Evolutionary conservation across 2,113 vertebrate species (phyloP).

Genomic region (Zapus hudsonius): DNA sequence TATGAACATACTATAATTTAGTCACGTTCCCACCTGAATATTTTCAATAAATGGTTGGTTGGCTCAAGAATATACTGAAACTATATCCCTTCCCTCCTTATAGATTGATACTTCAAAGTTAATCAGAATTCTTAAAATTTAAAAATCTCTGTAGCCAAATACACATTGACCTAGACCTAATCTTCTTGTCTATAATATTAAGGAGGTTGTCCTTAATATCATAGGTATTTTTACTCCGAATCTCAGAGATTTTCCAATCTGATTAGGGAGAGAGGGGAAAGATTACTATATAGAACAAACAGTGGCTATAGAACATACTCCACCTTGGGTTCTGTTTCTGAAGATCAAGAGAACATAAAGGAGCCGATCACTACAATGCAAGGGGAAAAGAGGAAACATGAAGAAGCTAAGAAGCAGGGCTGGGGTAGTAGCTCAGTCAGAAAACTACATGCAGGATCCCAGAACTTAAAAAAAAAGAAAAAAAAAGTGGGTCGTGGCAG

Average conservation of each 20-base stretch:
- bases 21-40: neutral
- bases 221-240: neutral
- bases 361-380: slow-evolving; percentile 59
- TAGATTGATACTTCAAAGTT: slow-evolving; percentile 46
- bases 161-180: neutral
- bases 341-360: slow-evolving; percentile 42
- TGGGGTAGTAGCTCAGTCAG: too few relatives aligned
- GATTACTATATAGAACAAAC: slow-evolving; percentile 22
- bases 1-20: too few relatives aligned
- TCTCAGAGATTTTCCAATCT: slow-evolving; percentile 12
- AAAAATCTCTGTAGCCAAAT: slow-evolving; percentile 31
- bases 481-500: too few relatives aligned
- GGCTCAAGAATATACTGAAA: neutral
- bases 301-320: slow-evolving; percentile 23
- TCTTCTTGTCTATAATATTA: slow-evolving; percentile 17
- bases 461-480: too few relatives aligned
- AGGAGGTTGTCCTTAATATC: neutral
- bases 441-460: too few relatives aligned
- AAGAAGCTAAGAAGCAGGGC: slow-evolving; percentile 37
- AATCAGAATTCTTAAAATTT: slow-evolving; percentile 53
- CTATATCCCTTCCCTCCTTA: neutral
- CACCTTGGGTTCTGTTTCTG: slow-evolving; percentile 31
- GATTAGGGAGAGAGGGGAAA: neutral
- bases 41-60: neutral
- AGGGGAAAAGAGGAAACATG: slow-evolving; percentile 47